phyloP scores from a whole-genome alignment of 1,140 invertebrate genomes.

The Heliconius hewitsoni region DNA sequence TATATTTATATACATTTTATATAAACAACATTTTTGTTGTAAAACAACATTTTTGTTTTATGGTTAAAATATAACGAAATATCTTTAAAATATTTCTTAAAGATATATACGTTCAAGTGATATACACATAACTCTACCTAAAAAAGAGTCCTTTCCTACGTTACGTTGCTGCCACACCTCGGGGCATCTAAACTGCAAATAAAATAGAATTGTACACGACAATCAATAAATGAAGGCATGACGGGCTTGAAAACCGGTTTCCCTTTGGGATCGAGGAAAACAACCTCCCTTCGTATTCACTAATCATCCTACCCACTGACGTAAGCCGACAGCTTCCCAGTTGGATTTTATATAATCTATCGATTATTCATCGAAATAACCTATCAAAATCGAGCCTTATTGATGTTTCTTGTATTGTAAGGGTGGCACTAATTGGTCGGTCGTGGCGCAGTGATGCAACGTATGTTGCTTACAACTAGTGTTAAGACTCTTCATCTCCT shows the following conservation, averaged over 20 bases:
- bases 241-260: background rate
- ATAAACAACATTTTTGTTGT: too few relatives aligned
- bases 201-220: background rate
- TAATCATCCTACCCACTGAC: background rate
- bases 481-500: too few relatives aligned
- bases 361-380: conserved; percentile 10
- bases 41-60: too few relatives aligned
- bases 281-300: background rate
- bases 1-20: too few relatives aligned
- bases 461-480: too few relatives aligned
- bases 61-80: too few relatives aligned
- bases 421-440: background rate
- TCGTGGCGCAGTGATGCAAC: too few relatives aligned
- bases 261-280: conserved; percentile 6
- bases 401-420: background rate
- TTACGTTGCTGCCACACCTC: background rate
- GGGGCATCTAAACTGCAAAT: background rate
- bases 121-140: too few relatives aligned
- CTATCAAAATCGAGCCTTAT: background rate
- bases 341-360: conserved; percentile 10
- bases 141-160: too few relatives aligned
- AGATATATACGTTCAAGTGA: too few relatives aligned
- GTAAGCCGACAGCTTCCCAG: conserved; percentile 3
- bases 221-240: conserved; percentile 1
- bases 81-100: too few relatives aligned